Base-by-base conservation (phyloP, 2,888 invertebrate species). In the Endotricha flammealis region DNA sequence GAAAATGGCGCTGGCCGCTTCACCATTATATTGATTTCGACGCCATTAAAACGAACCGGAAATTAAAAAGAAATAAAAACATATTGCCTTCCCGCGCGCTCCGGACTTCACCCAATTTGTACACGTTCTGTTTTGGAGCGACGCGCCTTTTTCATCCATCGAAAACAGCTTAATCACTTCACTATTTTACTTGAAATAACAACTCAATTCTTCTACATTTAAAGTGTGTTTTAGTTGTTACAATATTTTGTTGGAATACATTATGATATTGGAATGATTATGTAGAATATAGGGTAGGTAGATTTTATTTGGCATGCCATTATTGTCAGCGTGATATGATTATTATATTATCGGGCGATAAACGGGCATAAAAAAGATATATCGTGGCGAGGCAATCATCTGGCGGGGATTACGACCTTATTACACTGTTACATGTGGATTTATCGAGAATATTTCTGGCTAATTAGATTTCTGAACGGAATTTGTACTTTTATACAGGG, bases 11-110 rank as follows among this genome's bases (percentile, higher is more conserved):
- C 67, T 70, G 66, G 60, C 68, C 72, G 78, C 70, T 64, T 65
- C 71, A 73, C 78, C 81, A 82, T 82, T 74, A 83, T 83, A 83
- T 83, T 82, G 82, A 82, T 83, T 83, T 82, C 82, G 79, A 78
- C 82, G 82, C 82, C 82, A 83, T 83, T 82, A 82, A 79, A 80
- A 68, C 77, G 72, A 72, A 80, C 82, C 82, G 82, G 83, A 82
- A 83, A 83, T 82, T 83, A 82, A 83, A 83, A 82, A 83, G 81
- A 79, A 82, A 82, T 82, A 82, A 83, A 83, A 83, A 82, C 76
- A 81, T 81, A 82, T 81, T 80, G 82, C 82, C 75, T 82, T 79
- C 82, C 82, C 79, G 81, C 75, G 81, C 78, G 67, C 71, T 68
- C 73, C 75, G 63, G 72, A 81, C 76, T 82, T 82, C 73, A 70